Evolutionary conservation across 2,888 invertebrate species (phyloP).

Genomic region (Cephalotes varians): DNA sequence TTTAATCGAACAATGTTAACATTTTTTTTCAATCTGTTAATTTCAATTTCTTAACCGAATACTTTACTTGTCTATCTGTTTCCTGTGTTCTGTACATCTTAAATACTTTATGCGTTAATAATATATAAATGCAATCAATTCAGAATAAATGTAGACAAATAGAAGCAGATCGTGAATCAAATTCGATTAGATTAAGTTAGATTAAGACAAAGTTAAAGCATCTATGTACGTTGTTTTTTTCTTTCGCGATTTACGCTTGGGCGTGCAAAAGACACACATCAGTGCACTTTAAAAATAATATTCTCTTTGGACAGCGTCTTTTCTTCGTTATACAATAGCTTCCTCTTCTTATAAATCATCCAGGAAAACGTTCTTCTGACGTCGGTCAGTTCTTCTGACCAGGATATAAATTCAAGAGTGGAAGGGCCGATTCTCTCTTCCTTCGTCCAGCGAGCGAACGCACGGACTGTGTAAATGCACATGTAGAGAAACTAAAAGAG

Average conservation of each 20-base stretch:
- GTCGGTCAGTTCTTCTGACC: constrained; percentile 41
- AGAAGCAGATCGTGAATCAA: not conserved
- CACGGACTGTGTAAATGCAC: constrained; percentile 33
- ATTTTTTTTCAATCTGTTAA: constrained; percentile 7
- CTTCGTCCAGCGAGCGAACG: not conserved
- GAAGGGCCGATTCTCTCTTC: constrained; percentile 20
- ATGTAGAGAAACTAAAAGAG: not conserved
- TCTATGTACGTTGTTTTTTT: not conserved
- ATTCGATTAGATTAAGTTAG: not conserved
- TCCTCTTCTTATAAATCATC: constrained; percentile 41
- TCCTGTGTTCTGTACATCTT: not conserved
- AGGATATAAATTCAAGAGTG: constrained; percentile 39
- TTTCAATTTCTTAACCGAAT: not conserved
- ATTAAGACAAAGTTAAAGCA: not conserved
- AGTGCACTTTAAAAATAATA: constrained; percentile 36
- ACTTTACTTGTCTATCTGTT: not conserved
- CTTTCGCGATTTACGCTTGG: not conserved
- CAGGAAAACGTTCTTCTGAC: too few relatives aligned
- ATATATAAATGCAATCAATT: not conserved
- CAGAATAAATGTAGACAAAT: not conserved
- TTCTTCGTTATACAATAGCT: constrained; percentile 32
- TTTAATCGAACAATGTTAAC: constrained; percentile 14
- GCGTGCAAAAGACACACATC: not conserved
- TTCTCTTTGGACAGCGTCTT: constrained; percentile 20
- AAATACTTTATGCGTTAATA: not conserved